Evolutionary conservation across 1,140 invertebrate species (phyloP).

Genomic region (Drosophila nigrodunni): DNA sequence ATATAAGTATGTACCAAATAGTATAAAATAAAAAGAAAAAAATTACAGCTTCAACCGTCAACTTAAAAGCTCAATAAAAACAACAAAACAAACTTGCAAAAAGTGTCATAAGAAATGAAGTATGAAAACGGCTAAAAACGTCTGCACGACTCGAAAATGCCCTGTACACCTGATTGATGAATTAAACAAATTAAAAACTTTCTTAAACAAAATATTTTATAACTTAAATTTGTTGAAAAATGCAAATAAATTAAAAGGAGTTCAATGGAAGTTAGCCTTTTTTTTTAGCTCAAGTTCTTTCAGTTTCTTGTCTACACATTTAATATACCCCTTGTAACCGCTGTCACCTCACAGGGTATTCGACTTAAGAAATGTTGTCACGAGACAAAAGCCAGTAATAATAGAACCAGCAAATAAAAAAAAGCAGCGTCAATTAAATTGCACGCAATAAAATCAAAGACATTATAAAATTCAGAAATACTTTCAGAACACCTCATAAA

Average conservation of each 20-base stretch:
- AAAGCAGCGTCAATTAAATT: not conserved
- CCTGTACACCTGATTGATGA: not conserved
- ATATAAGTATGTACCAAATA: conserved; percentile 26
- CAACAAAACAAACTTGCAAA: conserved; percentile 30
- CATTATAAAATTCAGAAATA: conserved; percentile 8
- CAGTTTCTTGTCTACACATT: too few relatives aligned
- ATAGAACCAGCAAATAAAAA: conserved; percentile 15
- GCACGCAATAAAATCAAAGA: not conserved
- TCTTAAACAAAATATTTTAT: not conserved
- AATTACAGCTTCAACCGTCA: conserved; percentile 47
- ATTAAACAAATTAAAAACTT: not conserved
- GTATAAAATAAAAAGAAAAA: not conserved
- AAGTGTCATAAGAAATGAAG: conserved; percentile 37
- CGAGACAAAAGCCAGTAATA: conserved; percentile 14
- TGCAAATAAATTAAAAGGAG: too few relatives aligned
- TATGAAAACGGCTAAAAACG: conserved; percentile 8
- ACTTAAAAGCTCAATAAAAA: conserved; percentile 35
- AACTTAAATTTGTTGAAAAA: too few relatives aligned
- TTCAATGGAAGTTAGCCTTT: too few relatives aligned
- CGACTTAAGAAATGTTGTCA: conserved; percentile 5
- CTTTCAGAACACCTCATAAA: conserved; percentile 6
- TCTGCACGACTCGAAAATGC: conserved; percentile 4
- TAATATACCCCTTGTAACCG: not conserved
- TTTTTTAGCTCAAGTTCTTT: too few relatives aligned
- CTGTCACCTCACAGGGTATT: not conserved